Percentiles rank a stretch among this genome's conserved stretches.
phyloP scores from a whole-genome alignment of 2,113 vertebrate genomes.

The Oenanthe oenanthe region DNA sequence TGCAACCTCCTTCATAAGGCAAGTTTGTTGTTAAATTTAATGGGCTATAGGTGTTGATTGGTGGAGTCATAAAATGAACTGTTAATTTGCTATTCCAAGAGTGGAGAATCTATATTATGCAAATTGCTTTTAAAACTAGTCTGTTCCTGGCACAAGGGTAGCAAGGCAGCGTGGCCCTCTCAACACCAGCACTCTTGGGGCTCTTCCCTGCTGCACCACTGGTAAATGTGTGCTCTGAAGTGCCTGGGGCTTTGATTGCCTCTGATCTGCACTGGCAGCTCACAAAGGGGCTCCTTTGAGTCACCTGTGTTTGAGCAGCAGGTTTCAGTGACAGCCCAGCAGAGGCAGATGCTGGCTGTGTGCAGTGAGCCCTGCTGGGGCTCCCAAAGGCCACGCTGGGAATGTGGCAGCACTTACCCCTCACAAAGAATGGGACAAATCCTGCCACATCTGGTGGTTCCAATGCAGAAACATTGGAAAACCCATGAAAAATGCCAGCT shows the following conservation, averaged over 20 bases:
- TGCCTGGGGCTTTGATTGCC: background rate
- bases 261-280: background rate
- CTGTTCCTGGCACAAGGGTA: background rate
- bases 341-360: background rate
- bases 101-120: constrained; percentile 68
- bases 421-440: background rate
- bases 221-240: background rate
- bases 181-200: background rate
- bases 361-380: fast-evolving
- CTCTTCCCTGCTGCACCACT: background rate
- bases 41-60: constrained; percentile 77
- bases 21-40: constrained; percentile 77
- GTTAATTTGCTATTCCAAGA: constrained; percentile 78
- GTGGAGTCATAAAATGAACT: constrained; percentile 75
- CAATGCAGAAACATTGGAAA: background rate
- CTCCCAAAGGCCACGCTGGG: fast-evolving
- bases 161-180: background rate
- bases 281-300: background rate
- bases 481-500: background rate
- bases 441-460: background rate
- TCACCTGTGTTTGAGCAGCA: background rate
- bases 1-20: constrained; percentile 51
- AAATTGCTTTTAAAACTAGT: constrained; percentile 69
- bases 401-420: background rate
- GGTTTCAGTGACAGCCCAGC: background rate